phyloP scores from a whole-genome alignment of 2,797 vertebrate species.

The Sternarchorhynchus goeldii region DNA sequence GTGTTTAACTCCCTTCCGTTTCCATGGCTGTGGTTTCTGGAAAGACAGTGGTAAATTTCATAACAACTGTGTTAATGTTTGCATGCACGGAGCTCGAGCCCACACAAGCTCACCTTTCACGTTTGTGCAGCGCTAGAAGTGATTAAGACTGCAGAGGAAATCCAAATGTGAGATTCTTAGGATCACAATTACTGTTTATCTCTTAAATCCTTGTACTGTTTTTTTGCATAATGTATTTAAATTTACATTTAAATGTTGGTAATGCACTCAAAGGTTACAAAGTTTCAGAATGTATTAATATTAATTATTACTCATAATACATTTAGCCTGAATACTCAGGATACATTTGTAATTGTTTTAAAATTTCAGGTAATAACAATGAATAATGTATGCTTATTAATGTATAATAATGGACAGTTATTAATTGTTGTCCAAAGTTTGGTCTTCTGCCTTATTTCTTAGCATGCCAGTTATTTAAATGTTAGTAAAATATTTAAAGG shows the following conservation, averaged over 20 bases:
- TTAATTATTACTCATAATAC: not conserved
- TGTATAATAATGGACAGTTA: too few species aligned
- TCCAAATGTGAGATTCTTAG: slow-evolving; percentile 11
- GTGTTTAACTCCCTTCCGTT: slow-evolving; percentile 2
- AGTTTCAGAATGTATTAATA: not conserved
- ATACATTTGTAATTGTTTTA: not conserved
- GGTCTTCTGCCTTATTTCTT: too few species aligned
- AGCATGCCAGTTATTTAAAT: too few species aligned
- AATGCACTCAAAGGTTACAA: not conserved
- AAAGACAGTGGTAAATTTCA: slow-evolving; percentile 33
- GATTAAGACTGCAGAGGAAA: not conserved
- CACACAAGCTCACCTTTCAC: not conserved
- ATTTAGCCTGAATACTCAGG: not conserved
- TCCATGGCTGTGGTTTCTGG: slow-evolving; percentile 31
- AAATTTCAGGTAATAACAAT: not conserved
- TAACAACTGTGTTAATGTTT: slow-evolving; percentile 18
- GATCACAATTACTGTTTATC: slow-evolving; percentile 1
- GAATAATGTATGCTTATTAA: too few species aligned
- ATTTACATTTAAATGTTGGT: not conserved
- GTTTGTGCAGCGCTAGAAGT: slow-evolving; percentile 8
- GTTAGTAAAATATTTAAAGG: too few species aligned
- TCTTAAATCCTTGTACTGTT: not conserved
- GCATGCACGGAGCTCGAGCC: not conserved
- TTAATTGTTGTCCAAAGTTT: too few species aligned
- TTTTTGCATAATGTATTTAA: not conserved